Evolutionary conservation across 2,113 vertebrate genomes (phyloP), one percentile per base, ranked within the genome.

Genomic region (Coregonus clupeaformis): DNA sequence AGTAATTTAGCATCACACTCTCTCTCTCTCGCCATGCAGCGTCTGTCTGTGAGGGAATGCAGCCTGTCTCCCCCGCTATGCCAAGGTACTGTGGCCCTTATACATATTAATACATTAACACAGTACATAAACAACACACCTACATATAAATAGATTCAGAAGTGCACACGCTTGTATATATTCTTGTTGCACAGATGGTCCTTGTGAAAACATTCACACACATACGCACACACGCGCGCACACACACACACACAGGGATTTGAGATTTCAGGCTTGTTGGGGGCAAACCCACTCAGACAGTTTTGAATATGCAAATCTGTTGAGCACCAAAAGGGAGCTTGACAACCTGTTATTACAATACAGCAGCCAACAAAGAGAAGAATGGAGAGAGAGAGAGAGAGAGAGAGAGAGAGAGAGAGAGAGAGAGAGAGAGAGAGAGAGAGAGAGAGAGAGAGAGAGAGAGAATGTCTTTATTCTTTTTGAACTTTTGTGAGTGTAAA

Each of bases 271-370:
- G 55, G 81, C 75, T 80, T 76, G 80, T 81, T 84, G 77, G 45
- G 74, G 74, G 76, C 73, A 76, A 85, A 83, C 82, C 75, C 75
- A 79, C 80, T 77, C 80, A 63, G 79, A 77, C 42, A 64, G 29
- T 64, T 80, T 85, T 87, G 71, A 86, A 90, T 90, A 89, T 85
- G 88, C 84, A 90, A 90, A 90, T 90, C 82, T 77, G 79, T 79
- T 67, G 73, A 11, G 75, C 86, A 88, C 71, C 36, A 82, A 83
- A 88, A 84, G 62, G 52, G 77, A 80, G 27, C 81, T 84, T 88
- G 89, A 88, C 89, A 90, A 89, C 84, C 84, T 88, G 86, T 84
- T 90, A 89, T 90, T 89, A 89, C 79, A 83, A 88, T 78, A 86
- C 77, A 85, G 77, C 77, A 65, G 77, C 79, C 55, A 68, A 73